These are phyloP conservation scores for Caranx ignobilis DNA, from an alignment of 2,113 vertebrate species.

Conservation along the genomic window DNA sequence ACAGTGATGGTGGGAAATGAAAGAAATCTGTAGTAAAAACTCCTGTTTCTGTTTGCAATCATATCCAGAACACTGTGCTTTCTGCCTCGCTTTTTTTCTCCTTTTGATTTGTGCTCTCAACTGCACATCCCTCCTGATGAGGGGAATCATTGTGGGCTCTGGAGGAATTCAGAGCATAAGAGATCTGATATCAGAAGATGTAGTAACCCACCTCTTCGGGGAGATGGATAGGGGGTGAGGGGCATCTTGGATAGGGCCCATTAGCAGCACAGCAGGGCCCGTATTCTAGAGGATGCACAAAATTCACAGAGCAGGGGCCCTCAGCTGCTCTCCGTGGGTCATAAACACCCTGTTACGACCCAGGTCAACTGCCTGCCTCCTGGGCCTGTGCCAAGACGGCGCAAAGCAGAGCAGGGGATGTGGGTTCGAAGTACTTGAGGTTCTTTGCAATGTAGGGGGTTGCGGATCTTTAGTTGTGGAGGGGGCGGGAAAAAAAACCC, in stretches of 20 bases:
- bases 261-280: constrained; percentile 74
- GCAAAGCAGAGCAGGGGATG: constrained; percentile 30
- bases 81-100: constrained; percentile 8
- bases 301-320: constrained; percentile 54
- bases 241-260: constrained; percentile 69
- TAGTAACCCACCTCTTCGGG: constrained; percentile 37
- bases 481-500: neutral
- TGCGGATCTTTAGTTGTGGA: constrained; percentile 16
- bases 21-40: constrained; percentile 11
- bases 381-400: constrained; percentile 65
- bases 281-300: constrained; percentile 70
- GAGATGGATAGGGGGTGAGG: constrained; percentile 12
- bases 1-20: constrained; percentile 13
- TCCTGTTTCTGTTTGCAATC: constrained; percentile 37
- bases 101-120: constrained; percentile 18
- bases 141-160: constrained; percentile 24
- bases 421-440: constrained; percentile 39
- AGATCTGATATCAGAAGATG: constrained; percentile 60
- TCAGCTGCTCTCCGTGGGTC: constrained; percentile 72
- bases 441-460: constrained; percentile 17
- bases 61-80: constrained; percentile 10
- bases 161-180: constrained; percentile 44
- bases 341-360: constrained; percentile 76
- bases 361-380: constrained; percentile 67
- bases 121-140: constrained; percentile 38